Evolutionary conservation across 1,140 invertebrate genomes (phyloP).

Genomic region (Pseudomyrmex concolor): DNA sequence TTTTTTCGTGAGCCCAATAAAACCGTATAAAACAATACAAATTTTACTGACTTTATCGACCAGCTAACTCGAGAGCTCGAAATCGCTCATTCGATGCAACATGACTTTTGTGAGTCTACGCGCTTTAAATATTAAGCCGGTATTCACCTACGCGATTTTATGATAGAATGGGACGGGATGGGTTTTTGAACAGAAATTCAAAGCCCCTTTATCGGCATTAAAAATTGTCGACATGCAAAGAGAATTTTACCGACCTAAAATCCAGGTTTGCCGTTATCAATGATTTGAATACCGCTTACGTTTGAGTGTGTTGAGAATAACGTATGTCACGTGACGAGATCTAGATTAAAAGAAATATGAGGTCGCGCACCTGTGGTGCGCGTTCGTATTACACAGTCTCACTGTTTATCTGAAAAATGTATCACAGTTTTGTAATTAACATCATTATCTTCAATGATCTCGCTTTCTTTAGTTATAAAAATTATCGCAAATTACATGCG

Average conservation of each 20-base stretch:
- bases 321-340: slow-evolving; percentile 34
- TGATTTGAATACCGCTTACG: slow-evolving; percentile 20
- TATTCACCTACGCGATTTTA: slow-evolving; percentile 7
- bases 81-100: background rate
- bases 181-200: slow-evolving; percentile 26
- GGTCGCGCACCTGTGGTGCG: slow-evolving; percentile 30
- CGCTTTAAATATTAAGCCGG: slow-evolving; percentile 22
- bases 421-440: background rate
- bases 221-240: slow-evolving; percentile 37
- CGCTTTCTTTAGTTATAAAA: background rate
- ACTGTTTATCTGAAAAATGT: background rate
- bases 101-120: background rate
- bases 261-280: background rate
- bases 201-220: slow-evolving; percentile 9
- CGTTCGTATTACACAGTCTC: background rate
- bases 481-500: background rate
- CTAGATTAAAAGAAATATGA: slow-evolving; percentile 49
- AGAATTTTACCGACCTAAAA: slow-evolving; percentile 37
- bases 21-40: background rate
- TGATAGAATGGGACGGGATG: background rate
- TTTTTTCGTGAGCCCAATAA: background rate
- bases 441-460: background rate
- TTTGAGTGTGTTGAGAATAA: slow-evolving; percentile 40
- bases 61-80: background rate
- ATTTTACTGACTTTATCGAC: background rate